Conservation (phyloP, 2,797 vertebrate species). For the Petrocephalus schoutedeni region DNA sequence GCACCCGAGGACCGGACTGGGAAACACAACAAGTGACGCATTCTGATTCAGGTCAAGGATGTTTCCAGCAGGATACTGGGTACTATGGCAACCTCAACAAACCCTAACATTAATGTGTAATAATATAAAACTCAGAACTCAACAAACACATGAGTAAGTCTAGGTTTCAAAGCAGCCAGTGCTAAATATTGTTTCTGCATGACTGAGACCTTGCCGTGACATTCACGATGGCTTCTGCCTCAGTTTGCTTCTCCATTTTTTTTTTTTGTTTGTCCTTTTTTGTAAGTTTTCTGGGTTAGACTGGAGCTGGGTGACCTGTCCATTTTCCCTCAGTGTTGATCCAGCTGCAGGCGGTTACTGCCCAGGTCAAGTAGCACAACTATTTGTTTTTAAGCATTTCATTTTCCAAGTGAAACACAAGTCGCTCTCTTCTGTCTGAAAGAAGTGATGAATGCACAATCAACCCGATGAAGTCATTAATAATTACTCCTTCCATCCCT, state of each 20-base stretch:
- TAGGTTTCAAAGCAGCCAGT: background rate
- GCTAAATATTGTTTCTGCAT: background rate
- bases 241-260: background rate
- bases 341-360: conserved; percentile 49
- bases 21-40: background rate
- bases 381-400: conserved; percentile 72
- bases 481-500: conserved; percentile 46
- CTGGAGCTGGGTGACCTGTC: conserved; percentile 2
- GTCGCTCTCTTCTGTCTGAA: conserved; percentile 48
- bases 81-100: background rate
- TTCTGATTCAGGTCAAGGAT: background rate
- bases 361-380: conserved; percentile 59
- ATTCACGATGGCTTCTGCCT: background rate
- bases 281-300: background rate
- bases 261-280: background rate
- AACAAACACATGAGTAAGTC: background rate
- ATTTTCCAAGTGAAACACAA: conserved; percentile 77
- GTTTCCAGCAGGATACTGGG: background rate
- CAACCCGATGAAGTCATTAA: conserved; percentile 72
- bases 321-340: conserved; percentile 35
- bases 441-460: conserved; percentile 76
- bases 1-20: background rate
- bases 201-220: background rate
- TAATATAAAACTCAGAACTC: background rate
- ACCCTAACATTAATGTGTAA: background rate